Base-by-base conservation (phyloP, 2,888 invertebrate species). In the Melitaea athalia region DNA sequence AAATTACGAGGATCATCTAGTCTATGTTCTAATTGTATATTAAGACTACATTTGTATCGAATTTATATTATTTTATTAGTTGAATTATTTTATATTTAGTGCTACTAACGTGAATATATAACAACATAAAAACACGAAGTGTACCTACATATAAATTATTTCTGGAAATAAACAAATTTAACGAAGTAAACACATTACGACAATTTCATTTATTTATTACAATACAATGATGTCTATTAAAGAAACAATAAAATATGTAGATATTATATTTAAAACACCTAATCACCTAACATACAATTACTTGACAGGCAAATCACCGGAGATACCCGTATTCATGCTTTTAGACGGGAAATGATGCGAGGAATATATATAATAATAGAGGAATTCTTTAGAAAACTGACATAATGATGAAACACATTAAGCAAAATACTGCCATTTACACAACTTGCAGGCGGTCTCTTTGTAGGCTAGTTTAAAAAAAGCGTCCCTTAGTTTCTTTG, bases 391-490 rank as follows among this genome's bases (percentile, higher is more conserved):
- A 57, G 61, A 59, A 62, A 57, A 64, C 17, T 47, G 62, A 14
- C 38, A 24, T 71, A 65, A 68, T 71, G 50, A 45, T 60, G 63
- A 43, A 33, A 57, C 61, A 55, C 63, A 64, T 64, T 64, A 63
- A 53, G 55, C 55, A 63, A 70, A 68, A 67, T 60, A 62, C 69
- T 53, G 63, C 63, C 65, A 59, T 67, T 70, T 68, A 72, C 50
- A 72, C 67, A 69, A 64, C 63, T 59, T 60, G 67, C 69, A 49
- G 60, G 65, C 70, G 70, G 70, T 60, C 45, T 15, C 67, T 72
- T 70, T 71, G 52, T 63, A 17, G 17, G 42, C 43, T 50, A 65
- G 31, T 59, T 68, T 64, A 63, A 63, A 65, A 53, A 62, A 69
- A 42, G 11, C n/a, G 15, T 42, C 68, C 65, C 61, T 72, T 71